A percentile compares a stretch with the other conserved stretches of the same genome.
Conservation (phyloP, 2,113 vertebrate species). For the Setophaga coronata region DNA sequence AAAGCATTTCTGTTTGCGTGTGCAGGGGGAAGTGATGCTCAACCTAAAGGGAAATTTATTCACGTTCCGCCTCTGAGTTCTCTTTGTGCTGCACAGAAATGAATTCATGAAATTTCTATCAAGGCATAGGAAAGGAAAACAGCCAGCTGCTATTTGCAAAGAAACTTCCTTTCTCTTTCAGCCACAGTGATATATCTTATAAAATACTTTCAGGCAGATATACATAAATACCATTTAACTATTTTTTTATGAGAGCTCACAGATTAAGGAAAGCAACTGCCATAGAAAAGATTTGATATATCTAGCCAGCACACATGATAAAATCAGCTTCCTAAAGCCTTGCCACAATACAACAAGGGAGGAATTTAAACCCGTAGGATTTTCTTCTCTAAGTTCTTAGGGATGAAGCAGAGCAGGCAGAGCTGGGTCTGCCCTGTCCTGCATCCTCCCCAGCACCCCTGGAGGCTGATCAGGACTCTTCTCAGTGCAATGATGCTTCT, state of each 20-base stretch:
- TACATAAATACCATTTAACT: not conserved
- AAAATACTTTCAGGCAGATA: not conserved
- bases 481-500: not conserved
- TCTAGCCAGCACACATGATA: not conserved
- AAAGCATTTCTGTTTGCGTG: slow-evolving; percentile 7
- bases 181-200: not conserved
- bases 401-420: not conserved
- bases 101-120: slow-evolving; percentile 42
- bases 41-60: slow-evolving; percentile 23
- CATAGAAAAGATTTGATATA: not conserved
- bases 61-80: not conserved
- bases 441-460: not conserved
- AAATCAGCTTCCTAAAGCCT: not conserved
- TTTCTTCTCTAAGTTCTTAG: not conserved
- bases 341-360: not conserved
- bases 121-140: slow-evolving; percentile 2
- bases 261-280: not conserved
- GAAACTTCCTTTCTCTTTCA: slow-evolving; percentile 48
- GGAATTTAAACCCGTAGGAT: not conserved
- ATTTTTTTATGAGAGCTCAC: not conserved
- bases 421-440: not conserved
- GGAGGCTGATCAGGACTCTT: not conserved
- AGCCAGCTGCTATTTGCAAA: slow-evolving; percentile 48
- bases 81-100: not conserved
- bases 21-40: not conserved